phyloP scores from a whole-genome alignment of 2,797 vertebrate species.

The Gallinago solitaria region DNA sequence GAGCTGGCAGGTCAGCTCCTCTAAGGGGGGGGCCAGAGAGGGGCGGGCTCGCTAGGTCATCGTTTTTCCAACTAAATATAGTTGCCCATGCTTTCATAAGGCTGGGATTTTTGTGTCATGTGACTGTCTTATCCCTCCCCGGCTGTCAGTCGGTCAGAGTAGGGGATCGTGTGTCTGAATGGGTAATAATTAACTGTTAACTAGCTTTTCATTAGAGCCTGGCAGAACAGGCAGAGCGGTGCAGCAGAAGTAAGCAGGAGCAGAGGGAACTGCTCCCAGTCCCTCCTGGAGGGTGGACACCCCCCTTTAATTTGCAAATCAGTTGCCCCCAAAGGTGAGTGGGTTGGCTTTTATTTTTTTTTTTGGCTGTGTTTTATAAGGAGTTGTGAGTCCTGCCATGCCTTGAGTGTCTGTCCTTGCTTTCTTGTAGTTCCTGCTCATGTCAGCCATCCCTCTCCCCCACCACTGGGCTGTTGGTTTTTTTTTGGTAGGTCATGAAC shows the following conservation, averaged over 20 bases:
- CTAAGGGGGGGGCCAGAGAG: background rate
- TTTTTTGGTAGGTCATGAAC: background rate
- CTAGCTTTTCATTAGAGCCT: slow-evolving; percentile 61
- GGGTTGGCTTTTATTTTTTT: background rate
- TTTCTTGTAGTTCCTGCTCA: background rate
- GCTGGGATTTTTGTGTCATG: slow-evolving; percentile 51
- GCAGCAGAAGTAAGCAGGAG: background rate
- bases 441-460: background rate
- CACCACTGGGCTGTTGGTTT: background rate
- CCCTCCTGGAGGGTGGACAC: background rate
- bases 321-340: slow-evolving; percentile 39
- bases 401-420: background rate
- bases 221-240: background rate
- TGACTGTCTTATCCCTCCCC: slow-evolving; percentile 58
- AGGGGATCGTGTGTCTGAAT: slow-evolving; percentile 55
- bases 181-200: slow-evolving; percentile 71
- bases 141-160: background rate
- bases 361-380: background rate
- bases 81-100: slow-evolving; percentile 60
- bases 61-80: slow-evolving; percentile 70
- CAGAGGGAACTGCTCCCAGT: background rate
- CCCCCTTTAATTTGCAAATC: slow-evolving; percentile 19
- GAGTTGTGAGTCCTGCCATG: background rate
- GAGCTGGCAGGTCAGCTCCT: background rate
- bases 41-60: slow-evolving; percentile 33